phyloP scores from a whole-genome alignment of 1,140 invertebrate species.

The Arctopsyche grandis region DNA sequence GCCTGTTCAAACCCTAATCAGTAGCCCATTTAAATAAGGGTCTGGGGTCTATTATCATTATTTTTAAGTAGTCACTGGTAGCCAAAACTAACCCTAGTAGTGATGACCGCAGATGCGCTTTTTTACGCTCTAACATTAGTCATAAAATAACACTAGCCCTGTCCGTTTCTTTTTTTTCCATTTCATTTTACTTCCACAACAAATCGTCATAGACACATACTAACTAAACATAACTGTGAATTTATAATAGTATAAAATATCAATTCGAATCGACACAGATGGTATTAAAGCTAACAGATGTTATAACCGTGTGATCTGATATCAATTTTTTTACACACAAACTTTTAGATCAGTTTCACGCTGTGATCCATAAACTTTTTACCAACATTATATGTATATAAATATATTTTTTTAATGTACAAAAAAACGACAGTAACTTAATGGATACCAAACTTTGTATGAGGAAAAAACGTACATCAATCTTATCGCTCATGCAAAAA shows the following conservation, averaged over 20 bases:
- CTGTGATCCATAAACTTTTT: constrained; percentile 10
- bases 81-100: constrained; percentile 37
- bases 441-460: neutral
- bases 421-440: constrained; percentile 7
- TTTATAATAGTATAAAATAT: constrained; percentile 12
- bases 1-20: neutral
- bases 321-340: neutral
- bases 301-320: neutral
- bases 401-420: constrained; percentile 6
- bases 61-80: constrained; percentile 33
- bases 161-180: constrained; percentile 5
- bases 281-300: constrained; percentile 27
- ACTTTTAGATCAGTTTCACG: constrained; percentile 18
- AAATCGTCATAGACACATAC: neutral
- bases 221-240: neutral
- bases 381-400: neutral
- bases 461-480: constrained; percentile 35
- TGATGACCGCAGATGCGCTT: constrained; percentile 34
- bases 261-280: constrained; percentile 16
- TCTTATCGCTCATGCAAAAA: constrained; percentile 31
- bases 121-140: constrained; percentile 32
- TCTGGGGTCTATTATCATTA: constrained; percentile 25
- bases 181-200: neutral
- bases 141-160: constrained; percentile 36
- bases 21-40: constrained; percentile 21